Evolutionary conservation across 2,797 vertebrate genomes (phyloP).

Genomic region (Artibeus jamaicensis): DNA sequence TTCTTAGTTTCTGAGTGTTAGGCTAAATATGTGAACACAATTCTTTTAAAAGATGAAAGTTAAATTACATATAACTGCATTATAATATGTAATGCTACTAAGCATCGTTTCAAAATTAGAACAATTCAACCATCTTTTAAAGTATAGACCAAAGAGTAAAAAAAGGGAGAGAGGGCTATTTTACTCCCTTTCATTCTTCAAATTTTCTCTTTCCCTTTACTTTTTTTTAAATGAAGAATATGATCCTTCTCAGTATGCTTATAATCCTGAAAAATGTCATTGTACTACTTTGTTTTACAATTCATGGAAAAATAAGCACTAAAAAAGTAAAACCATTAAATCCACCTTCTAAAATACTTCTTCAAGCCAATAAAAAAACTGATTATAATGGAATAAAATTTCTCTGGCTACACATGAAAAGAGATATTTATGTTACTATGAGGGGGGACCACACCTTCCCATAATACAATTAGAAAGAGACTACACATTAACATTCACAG

Average conservation of each 20-base stretch:
- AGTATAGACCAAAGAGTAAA: constrained; percentile 27
- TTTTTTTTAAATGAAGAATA: constrained; percentile 26
- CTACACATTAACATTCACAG: constrained; percentile 63
- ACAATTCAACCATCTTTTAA: neutral
- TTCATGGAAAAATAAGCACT: constrained; percentile 32
- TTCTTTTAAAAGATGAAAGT: constrained; percentile 1
- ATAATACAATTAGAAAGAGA: constrained; percentile 61
- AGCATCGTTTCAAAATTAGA: constrained; percentile 43
- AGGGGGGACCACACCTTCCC: constrained; percentile 16
- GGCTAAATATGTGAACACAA: neutral
- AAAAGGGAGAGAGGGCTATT: neutral
- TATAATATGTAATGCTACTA: neutral
- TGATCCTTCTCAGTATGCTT: constrained; percentile 3
- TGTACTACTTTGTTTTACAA: constrained; percentile 17
- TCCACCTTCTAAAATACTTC: constrained; percentile 40
- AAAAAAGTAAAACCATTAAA: constrained; percentile 34
- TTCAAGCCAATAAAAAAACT: constrained; percentile 50
- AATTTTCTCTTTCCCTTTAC: neutral
- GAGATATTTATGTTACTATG: constrained; percentile 30
- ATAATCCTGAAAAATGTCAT: constrained; percentile 40
- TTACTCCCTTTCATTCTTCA: neutral
- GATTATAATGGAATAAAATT: constrained; percentile 39
- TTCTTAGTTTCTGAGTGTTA: constrained; percentile 29
- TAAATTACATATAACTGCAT: neutral
- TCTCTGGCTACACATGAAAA: constrained; percentile 53